phyloP scores from a whole-genome alignment of 2,113 vertebrate genomes.

The Hyperoodon ampullatus region DNA sequence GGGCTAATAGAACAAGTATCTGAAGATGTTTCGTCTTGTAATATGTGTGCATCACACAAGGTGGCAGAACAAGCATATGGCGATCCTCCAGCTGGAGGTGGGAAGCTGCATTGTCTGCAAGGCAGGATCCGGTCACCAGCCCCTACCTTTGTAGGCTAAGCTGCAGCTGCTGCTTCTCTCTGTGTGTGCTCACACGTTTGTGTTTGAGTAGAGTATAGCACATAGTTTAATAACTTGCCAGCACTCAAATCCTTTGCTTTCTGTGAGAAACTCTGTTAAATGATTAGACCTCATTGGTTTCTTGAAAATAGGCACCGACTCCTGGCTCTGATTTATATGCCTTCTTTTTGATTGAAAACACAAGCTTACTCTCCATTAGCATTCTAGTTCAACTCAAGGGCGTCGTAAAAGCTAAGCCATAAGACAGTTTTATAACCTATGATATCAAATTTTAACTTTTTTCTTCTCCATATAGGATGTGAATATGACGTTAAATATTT shows the following conservation, averaged over 20 bases:
- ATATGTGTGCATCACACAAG: conserved; percentile 86
- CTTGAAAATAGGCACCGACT: conserved; percentile 46
- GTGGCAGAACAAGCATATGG: conserved; percentile 86
- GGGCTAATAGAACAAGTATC: conserved; percentile 51
- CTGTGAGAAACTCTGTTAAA: conserved; percentile 70
- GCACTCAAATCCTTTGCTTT: conserved; percentile 72
- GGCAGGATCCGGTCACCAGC: conserved; percentile 35
- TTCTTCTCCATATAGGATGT: conserved; percentile 75
- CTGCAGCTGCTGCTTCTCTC: not conserved
- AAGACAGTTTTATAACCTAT: conserved; percentile 79
- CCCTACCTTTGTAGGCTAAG: not conserved
- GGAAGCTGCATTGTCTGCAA: conserved; percentile 46
- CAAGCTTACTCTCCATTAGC: conserved; percentile 71
- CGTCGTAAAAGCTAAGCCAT: conserved; percentile 68
- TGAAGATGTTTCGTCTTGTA: conserved; percentile 81
- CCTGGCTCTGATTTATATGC: conserved; percentile 45
- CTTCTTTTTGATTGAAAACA: conserved; percentile 81
- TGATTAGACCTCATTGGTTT: conserved; percentile 69
- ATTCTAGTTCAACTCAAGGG: conserved; percentile 81
- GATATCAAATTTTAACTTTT: conserved; percentile 79
- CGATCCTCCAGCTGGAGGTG: conserved; percentile 15
- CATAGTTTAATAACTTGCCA: conserved; percentile 64
- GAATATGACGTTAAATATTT: conserved; percentile 67
- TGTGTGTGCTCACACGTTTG: not conserved
- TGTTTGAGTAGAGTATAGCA: conserved; percentile 12